Base-by-base conservation (phyloP, 2,113 vertebrate species). In the Spea multiplicata region DNA sequence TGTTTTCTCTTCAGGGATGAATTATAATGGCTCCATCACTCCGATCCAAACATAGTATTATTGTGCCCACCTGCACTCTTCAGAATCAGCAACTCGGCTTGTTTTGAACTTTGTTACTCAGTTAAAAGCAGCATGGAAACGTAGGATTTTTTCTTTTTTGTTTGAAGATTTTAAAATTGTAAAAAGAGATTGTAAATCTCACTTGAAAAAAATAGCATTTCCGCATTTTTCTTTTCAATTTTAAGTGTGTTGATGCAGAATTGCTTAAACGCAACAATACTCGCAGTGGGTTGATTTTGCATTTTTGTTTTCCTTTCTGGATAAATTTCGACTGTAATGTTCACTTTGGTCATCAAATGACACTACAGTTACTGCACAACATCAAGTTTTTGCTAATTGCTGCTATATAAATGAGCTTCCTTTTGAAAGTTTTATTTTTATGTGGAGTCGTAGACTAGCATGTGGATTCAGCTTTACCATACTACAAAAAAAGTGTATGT, bases 1-100 rank as follows among this genome's bases (percentile, higher is more conserved):
- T 84, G 91, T 87, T 87, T 44, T 82, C 77, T 83, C 85, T 82
- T 45, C 91, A 99, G 97, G 94, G 96, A 99, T 92, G 97, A 98
- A 95, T 93, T 99, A 83, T 99, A 94, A 98, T 93, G 88, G 87
- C 89, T 87, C 83, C 88, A 73, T 88, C 89, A 86, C 87, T 88
- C 88, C 88, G 88, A 89, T 85, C 88, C 84, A 89, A 88, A 86
- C 86, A 83, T 89, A 88, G 85, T 88, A 87, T 90, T 88, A 86
- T 30, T 88, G 89, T 88, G 89, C 82, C 92, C 88, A 89, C 85
- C 91, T 94, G 88, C 90, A 85, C 89, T 90, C 61, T 73, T 66
- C 77, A 79, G 91, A 92, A 86, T 88, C 89, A 91, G 87, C 89
- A 88, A 90, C 90, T 92, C 90, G 90, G 93, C 93, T 92, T 91